Evolutionary conservation across 2,113 vertebrate species (phyloP).

Genomic region (Dasyornis broadbenti): DNA sequence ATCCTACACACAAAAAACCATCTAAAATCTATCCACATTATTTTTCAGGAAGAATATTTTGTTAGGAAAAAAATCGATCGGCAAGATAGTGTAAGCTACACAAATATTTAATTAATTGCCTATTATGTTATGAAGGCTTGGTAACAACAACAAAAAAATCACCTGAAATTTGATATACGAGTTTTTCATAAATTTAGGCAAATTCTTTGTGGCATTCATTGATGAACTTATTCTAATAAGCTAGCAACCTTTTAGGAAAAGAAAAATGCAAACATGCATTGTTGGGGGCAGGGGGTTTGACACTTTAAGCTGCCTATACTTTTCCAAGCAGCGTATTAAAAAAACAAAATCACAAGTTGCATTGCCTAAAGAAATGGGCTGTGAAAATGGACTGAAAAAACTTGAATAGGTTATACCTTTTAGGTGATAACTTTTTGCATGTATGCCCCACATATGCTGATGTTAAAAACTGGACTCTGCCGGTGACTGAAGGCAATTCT

Average conservation of each 20-base stretch:
- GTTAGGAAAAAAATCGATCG: neutral
- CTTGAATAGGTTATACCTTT: neutral
- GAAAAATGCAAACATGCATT: neutral
- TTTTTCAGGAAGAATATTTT: neutral
- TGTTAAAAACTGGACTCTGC: neutral
- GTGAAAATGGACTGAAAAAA: neutral
- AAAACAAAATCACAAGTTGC: neutral
- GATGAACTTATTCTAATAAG: neutral
- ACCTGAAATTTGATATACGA: neutral
- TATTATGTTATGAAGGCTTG: neutral
- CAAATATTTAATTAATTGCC: neutral
- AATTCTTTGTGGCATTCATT: neutral
- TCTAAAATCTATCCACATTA: rapidly evolving
- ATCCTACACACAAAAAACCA: neutral
- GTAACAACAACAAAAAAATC: neutral
- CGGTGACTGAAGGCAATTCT: neutral
- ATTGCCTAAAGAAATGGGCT: neutral
- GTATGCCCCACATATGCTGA: neutral
- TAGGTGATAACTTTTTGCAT: neutral
- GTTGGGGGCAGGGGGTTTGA: neutral
- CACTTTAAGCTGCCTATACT: neutral
- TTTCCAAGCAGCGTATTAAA: neutral
- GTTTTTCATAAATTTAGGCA: neutral
- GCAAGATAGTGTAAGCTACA: neutral
- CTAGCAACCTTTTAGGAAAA: neutral